Percentiles rank a stretch among this genome's conserved stretches.
Evolutionary conservation across 2,113 vertebrate species (phyloP).

Genomic region (Callipepla squamata): DNA sequence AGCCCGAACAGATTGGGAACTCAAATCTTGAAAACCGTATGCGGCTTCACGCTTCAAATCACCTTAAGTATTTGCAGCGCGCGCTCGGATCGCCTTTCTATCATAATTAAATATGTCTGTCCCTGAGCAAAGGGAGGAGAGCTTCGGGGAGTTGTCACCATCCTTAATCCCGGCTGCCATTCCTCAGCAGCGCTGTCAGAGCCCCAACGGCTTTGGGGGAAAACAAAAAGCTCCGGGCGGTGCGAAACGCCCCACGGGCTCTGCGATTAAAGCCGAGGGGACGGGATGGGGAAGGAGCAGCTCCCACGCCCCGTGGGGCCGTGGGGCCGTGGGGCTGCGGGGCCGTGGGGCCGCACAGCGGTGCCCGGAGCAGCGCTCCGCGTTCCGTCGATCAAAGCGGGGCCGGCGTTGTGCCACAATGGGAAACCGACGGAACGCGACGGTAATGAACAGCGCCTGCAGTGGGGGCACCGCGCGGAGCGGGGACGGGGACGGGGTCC

Average conservation of each 20-base stretch:
- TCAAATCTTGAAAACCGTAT: slow-evolving; percentile 25
- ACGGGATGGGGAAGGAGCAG: not conserved
- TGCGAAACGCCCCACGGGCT: rapidly evolving
- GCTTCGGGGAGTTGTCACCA: slow-evolving; percentile 53
- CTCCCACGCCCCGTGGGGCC: not conserved
- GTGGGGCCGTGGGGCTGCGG: not conserved
- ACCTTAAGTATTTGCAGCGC: slow-evolving; percentile 56
- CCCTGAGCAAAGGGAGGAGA: slow-evolving; percentile 18
- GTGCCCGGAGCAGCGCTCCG: not conserved
- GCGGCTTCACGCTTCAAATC: slow-evolving; percentile 77
- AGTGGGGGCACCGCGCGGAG: not conserved
- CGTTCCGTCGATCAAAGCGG: not conserved
- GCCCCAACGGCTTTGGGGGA: not conserved
- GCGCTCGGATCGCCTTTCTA: slow-evolving; percentile 64
- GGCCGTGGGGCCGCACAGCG: too few species aligned
- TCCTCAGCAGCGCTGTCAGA: not conserved
- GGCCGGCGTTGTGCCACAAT: not conserved
- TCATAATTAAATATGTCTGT: slow-evolving; percentile 78
- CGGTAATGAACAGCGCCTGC: slow-evolving; percentile 62
- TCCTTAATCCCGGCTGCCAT: slow-evolving; percentile 54
- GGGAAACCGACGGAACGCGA: slow-evolving; percentile 64
- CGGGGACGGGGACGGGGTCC: not conserved
- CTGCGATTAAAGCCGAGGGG: not conserved
- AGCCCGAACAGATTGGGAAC: slow-evolving; percentile 37
- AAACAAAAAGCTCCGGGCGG: not conserved